Percentiles rank a stretch among this genome's conserved stretches.
phyloP scores from a whole-genome alignment of 2,797 vertebrate species.

The Rhodeus uyekii region DNA sequence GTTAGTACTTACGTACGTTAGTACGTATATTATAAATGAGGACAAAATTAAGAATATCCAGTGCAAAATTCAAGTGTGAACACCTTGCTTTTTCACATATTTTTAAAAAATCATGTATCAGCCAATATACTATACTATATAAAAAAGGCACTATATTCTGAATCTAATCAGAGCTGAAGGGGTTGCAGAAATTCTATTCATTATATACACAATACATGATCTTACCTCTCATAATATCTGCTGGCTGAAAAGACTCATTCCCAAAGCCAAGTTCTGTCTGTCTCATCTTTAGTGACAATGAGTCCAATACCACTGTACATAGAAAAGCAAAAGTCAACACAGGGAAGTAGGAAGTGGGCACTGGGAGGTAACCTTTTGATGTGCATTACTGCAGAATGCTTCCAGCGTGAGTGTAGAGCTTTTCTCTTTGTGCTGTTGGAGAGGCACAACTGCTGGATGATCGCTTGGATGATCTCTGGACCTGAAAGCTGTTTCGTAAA shows the following conservation, averaged over 20 bases:
- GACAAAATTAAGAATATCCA: too few relatives aligned
- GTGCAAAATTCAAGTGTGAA: too few relatives aligned
- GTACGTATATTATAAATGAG: too few relatives aligned
- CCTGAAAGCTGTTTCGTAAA: slow-evolving; percentile 21
- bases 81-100: too few relatives aligned
- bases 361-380: background rate
- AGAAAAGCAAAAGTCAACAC: slow-evolving; percentile 32
- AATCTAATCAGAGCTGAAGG: background rate
- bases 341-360: background rate
- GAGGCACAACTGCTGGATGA: background rate
- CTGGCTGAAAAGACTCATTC: background rate
- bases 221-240: slow-evolving; percentile 13
- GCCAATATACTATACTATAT: too few relatives aligned
- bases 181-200: background rate
- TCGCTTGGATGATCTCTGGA: slow-evolving; percentile 2
- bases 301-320: background rate
- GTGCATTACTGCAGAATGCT: background rate
- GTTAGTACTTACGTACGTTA: too few relatives aligned
- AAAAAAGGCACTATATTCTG: background rate
- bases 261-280: background rate
- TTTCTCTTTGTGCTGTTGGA: background rate
- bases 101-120: background rate
- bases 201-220: background rate
- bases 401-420: background rate
- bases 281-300: background rate